Conservation (phyloP, 2,797 vertebrate genomes). For the Tympanoctomys barrerae region DNA sequence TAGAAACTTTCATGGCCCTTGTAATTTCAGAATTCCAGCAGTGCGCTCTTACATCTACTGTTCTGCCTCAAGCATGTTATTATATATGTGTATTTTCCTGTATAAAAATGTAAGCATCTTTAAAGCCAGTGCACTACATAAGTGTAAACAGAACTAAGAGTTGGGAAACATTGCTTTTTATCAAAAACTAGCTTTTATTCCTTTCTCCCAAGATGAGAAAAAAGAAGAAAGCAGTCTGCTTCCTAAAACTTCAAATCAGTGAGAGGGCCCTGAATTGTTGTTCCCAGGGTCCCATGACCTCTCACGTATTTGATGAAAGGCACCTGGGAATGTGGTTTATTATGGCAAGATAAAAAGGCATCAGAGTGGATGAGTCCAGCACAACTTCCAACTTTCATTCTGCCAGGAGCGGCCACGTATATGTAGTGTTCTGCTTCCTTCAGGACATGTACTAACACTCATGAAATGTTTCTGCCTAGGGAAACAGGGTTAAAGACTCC, state of each 20-base stretch:
- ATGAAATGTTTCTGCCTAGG: not conserved
- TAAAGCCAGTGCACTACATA: not conserved
- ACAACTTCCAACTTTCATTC: not conserved
- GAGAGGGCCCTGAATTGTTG: not conserved
- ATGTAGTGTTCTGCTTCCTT: not conserved
- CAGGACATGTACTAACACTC: not conserved
- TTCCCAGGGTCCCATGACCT: not conserved
- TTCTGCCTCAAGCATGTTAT: not conserved
- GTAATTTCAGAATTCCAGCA: not conserved
- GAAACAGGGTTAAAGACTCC: not conserved
- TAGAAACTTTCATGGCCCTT: not conserved
- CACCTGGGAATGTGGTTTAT: not conserved
- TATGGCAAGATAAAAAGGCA: not conserved
- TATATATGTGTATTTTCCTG: not conserved
- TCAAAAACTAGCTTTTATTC: not conserved
- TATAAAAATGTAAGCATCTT: not conserved
- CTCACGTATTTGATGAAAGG: not conserved
- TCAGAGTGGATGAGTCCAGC: not conserved
- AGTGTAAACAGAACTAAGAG: not conserved
- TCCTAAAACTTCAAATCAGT: not conserved
- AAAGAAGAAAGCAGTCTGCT: not conserved
- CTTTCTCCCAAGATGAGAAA: not conserved
- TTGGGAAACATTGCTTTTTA: not conserved
- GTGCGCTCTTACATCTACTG: not conserved
- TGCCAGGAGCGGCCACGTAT: not conserved